Conservation (phyloP, 2,113 vertebrate genomes). For the Pygoscelis adeliae region DNA sequence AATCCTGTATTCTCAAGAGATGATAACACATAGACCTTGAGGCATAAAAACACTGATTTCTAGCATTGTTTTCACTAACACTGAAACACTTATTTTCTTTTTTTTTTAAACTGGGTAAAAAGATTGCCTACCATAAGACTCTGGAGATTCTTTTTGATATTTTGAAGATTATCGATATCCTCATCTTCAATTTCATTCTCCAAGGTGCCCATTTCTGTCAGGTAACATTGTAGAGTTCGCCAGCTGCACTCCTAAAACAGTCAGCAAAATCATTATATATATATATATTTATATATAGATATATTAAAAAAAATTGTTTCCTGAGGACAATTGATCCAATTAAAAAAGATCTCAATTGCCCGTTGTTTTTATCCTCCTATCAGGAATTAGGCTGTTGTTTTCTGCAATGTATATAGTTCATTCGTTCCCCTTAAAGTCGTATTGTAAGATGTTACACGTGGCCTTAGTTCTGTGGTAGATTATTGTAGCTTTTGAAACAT, state of each 20-base stretch:
- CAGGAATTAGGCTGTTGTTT: neutral
- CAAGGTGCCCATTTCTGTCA: neutral
- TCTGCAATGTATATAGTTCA: rapidly evolving
- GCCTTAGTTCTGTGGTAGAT: neutral
- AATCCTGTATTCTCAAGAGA: neutral
- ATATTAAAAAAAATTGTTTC: neutral
- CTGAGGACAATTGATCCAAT: neutral
- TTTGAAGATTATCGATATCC: rapidly evolving
- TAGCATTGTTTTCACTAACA: neutral
- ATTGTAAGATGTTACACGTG: rapidly evolving
- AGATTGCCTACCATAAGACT: neutral
- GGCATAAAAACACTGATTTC: neutral
- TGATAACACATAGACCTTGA: neutral
- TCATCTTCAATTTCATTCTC: neutral
- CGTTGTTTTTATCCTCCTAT: neutral
- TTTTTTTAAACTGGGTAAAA: neutral
- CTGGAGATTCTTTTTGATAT: neutral
- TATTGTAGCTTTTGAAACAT: neutral
- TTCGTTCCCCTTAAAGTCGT: neutral
- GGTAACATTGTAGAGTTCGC: constrained; percentile 3
- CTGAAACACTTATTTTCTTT: neutral
- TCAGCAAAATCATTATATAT: neutral
- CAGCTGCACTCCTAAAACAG: constrained; percentile 22
- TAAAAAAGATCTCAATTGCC: neutral
- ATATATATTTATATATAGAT: neutral